Evolutionary conservation across 2,113 vertebrate genomes (phyloP), one percentile per base, ranked within the genome.

Genomic region (Microcebus jonahi): DNA sequence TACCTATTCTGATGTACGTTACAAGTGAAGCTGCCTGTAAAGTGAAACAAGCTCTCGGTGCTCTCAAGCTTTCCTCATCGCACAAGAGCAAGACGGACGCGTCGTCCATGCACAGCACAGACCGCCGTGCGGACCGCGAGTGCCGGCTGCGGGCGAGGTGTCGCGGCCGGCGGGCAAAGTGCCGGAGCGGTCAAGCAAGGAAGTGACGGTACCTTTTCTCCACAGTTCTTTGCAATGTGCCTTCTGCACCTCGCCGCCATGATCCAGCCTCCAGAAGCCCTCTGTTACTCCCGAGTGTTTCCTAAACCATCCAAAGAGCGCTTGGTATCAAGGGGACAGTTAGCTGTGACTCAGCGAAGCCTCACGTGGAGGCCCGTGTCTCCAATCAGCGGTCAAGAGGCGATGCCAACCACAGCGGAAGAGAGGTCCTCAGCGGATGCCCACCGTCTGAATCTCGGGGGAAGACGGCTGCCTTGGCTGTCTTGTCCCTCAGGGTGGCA

Each of bases 281-380:
- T n/a, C 17, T 23, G 27, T 42, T 12, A 73, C 42, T 65, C 34
- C 34, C 63, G 82, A 3, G 34, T 14, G 39, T 57, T 71, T 67
- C 31, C 23, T 63, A 23, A 15, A 14, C 75, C n/a, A 48, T 76
- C 21, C 42, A 65, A 39, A 67, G 29, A 86, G 9, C 20, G 5
- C n/a, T 53, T 70, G 53, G 31, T 31, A 9, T 39, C 39, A 70
- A 57, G 14, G 14, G 5, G 53, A 9, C 4, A 95, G 31, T 29
- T 67, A 68, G 29, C 61, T 1, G 63, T 13, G 9, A 39, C 50
- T 4, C 39, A 13, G 18, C 29, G 71, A 39, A 87, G n/a, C 89
- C 63, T 90, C 17, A 0, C 0, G 3, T 36, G 11, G n/a, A 81
- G 67, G 31, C 0, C 0, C 0, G 4, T 61, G 8, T 21, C 48